phyloP scores from a whole-genome alignment of 2,797 vertebrate species.

The Scyliorhinus canicula region DNA sequence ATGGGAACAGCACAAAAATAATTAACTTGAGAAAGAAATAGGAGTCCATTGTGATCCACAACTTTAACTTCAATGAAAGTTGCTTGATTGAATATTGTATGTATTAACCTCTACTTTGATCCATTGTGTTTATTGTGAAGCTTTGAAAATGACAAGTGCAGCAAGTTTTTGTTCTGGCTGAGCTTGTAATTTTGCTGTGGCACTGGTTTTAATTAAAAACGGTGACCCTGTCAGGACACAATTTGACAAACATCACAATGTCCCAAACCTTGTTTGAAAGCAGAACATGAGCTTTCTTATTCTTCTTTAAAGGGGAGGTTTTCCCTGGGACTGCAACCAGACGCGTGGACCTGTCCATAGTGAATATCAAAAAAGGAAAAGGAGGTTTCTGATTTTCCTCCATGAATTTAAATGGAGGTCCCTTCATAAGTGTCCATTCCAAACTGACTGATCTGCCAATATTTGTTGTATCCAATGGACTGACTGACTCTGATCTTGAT shows the following conservation, averaged over 20 bases:
- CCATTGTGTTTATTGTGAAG: not conserved
- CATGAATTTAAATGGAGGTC: not conserved
- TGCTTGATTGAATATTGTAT: constrained; percentile 11
- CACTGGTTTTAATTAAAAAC: constrained; percentile 12
- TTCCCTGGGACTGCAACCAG: not conserved
- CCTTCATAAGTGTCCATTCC: not conserved
- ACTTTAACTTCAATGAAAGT: not conserved
- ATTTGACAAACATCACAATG: not conserved
- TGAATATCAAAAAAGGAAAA: not conserved
- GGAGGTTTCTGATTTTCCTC: not conserved
- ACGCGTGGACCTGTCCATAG: not conserved
- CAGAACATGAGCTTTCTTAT: not conserved
- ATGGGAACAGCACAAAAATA: not conserved
- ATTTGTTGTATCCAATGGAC: too few relatives aligned
- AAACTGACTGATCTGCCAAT: not conserved
- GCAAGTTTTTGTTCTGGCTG: not conserved
- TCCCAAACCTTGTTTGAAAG: not conserved
- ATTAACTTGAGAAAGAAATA: not conserved
- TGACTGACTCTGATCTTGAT: not conserved
- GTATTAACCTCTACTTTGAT: constrained; percentile 29
- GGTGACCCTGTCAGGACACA: constrained; percentile 14
- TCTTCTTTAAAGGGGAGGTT: not conserved
- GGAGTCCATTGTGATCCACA: not conserved
- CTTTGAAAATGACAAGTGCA: not conserved
- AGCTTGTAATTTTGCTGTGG: not conserved